Base-by-base conservation (phyloP, 2,113 vertebrate genomes). In the Pseudonaja textilis region DNA sequence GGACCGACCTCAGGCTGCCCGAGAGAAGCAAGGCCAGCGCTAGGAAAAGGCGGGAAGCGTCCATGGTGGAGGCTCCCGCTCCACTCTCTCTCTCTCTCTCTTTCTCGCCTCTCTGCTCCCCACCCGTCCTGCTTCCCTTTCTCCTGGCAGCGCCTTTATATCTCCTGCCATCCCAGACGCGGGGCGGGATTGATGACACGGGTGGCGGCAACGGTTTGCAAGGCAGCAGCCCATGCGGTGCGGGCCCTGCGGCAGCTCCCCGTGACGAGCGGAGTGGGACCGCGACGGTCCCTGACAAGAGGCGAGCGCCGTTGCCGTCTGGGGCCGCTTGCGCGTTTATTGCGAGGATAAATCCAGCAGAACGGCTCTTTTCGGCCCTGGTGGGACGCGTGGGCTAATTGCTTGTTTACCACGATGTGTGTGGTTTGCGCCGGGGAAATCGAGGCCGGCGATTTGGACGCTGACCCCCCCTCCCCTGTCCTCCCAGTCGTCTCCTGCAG, bases 11-110 rank as follows among this genome's bases (percentile, higher is more conserved):
- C 34, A 56, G 85, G 89, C 47, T 4, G n/a, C 96, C 96, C 92
- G 97, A 55, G 6, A 98, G 25, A 61, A 61, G 85, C 89, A 98
- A 91, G 7, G 95, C 96, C 91, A 98, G 95, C 54, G 98, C 89
- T 89, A 97, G 96, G 52, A 96, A 94, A 90, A 96, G 94, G 39
- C 97, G 97, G 97, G 92, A 0, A 96, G 92, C 5, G 8, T 93
- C 91, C 95, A 96, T 95, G 64, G 95, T 81, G 93, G 85, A 89
- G 87, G 45, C 29, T 6, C 22, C 5, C 50, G 56, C 88, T 54
- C 61, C 45, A 5, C 45, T 5, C 0, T 1, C 86, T 50, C 50
- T 52, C 50, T 55, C 0, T 3, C 87, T 4, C 0, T 3, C 87
- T 6, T 3, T 52, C 50, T 52, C 69, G 26, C 55, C 6, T 26